Percentiles rank a stretch among this genome's conserved stretches.
Conservation (phyloP, 64 coral and sea anemone genomes). For the Actinia tenebrosa region DNA sequence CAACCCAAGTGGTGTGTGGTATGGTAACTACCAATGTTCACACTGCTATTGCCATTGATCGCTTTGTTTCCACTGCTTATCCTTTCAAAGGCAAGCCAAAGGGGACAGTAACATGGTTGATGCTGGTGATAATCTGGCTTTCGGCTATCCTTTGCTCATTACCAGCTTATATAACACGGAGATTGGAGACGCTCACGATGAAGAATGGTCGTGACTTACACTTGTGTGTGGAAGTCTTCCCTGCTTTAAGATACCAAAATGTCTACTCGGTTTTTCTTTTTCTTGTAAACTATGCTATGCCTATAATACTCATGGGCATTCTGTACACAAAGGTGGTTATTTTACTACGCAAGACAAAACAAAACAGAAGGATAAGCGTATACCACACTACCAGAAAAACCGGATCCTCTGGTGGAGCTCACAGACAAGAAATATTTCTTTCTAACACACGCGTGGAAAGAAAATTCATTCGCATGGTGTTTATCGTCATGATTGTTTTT, state of each 20-base stretch:
- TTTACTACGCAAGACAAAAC: slow-evolving; percentile 44
- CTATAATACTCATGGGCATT: slow-evolving; percentile 47
- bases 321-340: slow-evolving; percentile 49
- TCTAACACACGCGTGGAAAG: slow-evolving; percentile 25
- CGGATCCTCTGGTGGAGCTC: not conserved
- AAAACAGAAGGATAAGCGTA: slow-evolving; percentile 6
- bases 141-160: slow-evolving; percentile 44
- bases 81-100: slow-evolving; percentile 26
- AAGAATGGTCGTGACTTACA: slow-evolving; percentile 25
- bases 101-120: not conserved
- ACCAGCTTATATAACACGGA: slow-evolving; percentile 37
- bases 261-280: slow-evolving; percentile 67
- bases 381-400: slow-evolving; percentile 6
- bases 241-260: slow-evolving; percentile 5
- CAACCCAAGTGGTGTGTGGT: slow-evolving; percentile 64
- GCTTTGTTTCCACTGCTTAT: slow-evolving; percentile 47
- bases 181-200: slow-evolving; percentile 5
- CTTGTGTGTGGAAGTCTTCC: slow-evolving; percentile 53
- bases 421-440: not conserved
- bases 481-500: slow-evolving; percentile 58
- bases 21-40: slow-evolving; percentile 76
- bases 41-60: slow-evolving; percentile 51
- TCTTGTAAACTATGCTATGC: slow-evolving; percentile 51
- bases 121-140: slow-evolving; percentile 33
- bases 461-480: slow-evolving; percentile 60